phyloP scores from a whole-genome alignment of 2,113 vertebrate genomes.

The Mustelus asterias region DNA sequence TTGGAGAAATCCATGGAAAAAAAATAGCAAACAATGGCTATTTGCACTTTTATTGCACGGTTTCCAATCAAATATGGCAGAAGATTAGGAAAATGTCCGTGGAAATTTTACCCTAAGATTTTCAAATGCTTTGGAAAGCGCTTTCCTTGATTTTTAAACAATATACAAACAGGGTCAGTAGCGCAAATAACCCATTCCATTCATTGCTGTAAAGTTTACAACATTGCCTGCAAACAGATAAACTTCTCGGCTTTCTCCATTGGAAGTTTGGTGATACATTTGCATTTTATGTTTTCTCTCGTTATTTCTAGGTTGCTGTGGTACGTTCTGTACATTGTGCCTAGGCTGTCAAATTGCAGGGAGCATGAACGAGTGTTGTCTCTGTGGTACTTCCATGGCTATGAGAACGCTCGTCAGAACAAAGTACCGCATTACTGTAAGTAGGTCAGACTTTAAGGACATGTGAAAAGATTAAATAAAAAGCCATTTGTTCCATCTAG shows the following conservation, averaged over 20 bases:
- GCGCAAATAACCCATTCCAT: no score
- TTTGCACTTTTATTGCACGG: no score
- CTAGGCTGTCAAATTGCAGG: slow-evolving; percentile 58
- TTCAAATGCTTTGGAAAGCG: no score
- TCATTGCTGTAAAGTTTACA: no score
- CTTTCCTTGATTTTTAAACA: no score
- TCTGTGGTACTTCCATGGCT: slow-evolving; percentile 56
- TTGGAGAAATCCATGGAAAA: no score
- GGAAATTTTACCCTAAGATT: no score
- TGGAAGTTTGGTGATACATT: background rate
- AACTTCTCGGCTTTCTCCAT: background rate
- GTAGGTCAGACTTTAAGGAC: slow-evolving; percentile 34
- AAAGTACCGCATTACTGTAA: slow-evolving; percentile 68
- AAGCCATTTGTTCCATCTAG: background rate
- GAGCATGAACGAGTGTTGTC: slow-evolving; percentile 69
- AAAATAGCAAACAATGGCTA: no score
- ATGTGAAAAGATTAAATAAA: background rate
- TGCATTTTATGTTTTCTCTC: background rate
- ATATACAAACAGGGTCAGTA: no score
- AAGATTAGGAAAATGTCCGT: no score
- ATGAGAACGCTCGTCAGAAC: slow-evolving; percentile 74
- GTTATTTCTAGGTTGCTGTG: slow-evolving; percentile 55
- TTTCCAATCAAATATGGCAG: no score
- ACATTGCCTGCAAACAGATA: no score
- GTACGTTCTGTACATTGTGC: slow-evolving; percentile 52